phyloP scores from a whole-genome alignment of 1,140 invertebrate species.

The Bicyclus anynana region DNA sequence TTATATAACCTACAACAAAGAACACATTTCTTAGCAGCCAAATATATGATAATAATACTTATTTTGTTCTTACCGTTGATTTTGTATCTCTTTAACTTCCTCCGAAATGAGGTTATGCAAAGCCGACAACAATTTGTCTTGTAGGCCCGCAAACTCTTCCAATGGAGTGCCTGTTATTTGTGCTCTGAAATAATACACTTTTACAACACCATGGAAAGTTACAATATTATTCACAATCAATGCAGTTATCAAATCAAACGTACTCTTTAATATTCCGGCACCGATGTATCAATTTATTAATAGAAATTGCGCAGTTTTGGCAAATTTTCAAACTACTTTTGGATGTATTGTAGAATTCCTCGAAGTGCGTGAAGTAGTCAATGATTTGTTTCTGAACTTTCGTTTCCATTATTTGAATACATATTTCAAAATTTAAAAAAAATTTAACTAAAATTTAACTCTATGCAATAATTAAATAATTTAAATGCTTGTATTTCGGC shows the following conservation, averaged over 20 bases:
- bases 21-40: no score
- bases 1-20: no score
- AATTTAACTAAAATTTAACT: no score
- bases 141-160: constrained; percentile 50
- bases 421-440: no score
- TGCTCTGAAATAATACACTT: constrained; percentile 38
- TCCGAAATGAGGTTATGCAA: constrained; percentile 55
- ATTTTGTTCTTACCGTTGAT: constrained; percentile 58
- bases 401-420: constrained; percentile 55
- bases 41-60: no score
- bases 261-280: constrained; percentile 64
- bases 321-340: constrained; percentile 70
- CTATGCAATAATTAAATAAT: no score
- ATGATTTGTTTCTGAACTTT: constrained; percentile 68
- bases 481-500: no score
- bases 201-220: neutral
- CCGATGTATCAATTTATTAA: constrained; percentile 66
- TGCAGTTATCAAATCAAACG: constrained; percentile 34
- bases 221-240: constrained; percentile 4
- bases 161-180: constrained; percentile 49
- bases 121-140: constrained; percentile 44
- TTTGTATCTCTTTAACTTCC: constrained; percentile 46
- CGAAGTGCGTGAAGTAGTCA: constrained; percentile 68
- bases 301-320: constrained; percentile 69
- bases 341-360: constrained; percentile 57